Evolutionary conservation across 2,797 vertebrate species (phyloP), one percentile per base, ranked within the genome.

Genomic region (Orientallactaga sibirica): DNA sequence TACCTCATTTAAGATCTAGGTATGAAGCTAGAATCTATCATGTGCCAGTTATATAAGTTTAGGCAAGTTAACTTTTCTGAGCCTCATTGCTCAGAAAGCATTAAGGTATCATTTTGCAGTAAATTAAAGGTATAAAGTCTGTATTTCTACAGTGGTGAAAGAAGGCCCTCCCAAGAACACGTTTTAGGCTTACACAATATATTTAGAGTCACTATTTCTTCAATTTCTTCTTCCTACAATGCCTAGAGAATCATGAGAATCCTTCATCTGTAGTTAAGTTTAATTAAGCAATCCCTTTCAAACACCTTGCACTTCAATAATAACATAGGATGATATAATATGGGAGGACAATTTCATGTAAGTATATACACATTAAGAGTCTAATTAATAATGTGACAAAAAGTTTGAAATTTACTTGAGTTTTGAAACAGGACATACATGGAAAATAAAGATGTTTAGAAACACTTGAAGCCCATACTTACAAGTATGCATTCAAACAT

Each of bases 361-460:
- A 90, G 12, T 27, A 78, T 27, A 78, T 55, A 16, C 71, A 82
- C 19, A 76, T 86, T 88, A 79, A 92, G 37, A 90, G 70, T 33
- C 5, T 37, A 79, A 85, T 20, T 88, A 92, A 73, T 85, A 29
- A 68, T 55, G 52, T 61, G 61, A 90, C 43, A 93, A 92, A 92
- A 67, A 77, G 33, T 68, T 55, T 71, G 62, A 62, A 25, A 85
- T 74, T 71, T 73, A 2, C 37, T 43, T 5, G 52, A 83, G n/a
- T 70, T 83, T 89, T 80, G 79, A n/a, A 89, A 67, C 24, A 87
- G 11, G 18, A 89, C 64, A 62, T 43, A 83, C 20, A 37, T 12
- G 48, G 48, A 48, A 48, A 88, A 83, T 79, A 80, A 86, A 94
- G 33, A 74, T 75, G 10, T 66, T 79, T 70, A 66, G 20, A 71